Conservation (phyloP, 2,888 invertebrate genomes). For the Tetranychus piercei region DNA sequence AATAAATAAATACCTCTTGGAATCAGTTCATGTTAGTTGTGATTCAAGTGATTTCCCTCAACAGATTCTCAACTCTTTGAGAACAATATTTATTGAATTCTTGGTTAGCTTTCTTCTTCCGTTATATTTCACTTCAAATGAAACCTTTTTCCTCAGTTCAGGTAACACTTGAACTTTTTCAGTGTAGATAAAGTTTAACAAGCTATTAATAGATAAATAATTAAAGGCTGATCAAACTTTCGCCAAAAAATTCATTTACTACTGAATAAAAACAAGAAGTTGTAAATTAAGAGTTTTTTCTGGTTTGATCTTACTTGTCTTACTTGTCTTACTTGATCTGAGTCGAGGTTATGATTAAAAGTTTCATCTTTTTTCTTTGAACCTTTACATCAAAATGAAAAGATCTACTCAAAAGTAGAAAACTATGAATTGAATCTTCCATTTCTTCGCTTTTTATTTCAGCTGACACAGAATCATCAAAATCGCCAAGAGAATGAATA, state of each 20-base stretch:
- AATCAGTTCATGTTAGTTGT: background rate
- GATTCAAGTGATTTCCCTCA: background rate
- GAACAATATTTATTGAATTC: background rate
- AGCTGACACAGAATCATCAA: background rate
- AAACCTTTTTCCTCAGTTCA: background rate
- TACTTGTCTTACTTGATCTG: too few relatives aligned
- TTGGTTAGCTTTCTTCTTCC: background rate
- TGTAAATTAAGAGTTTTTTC: background rate
- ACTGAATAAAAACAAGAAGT: slow-evolving; percentile 13
- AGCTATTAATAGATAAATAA: slow-evolving; percentile 5
- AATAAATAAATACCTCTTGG: too few relatives aligned
- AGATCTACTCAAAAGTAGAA: too few relatives aligned
- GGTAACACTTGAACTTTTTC: background rate
- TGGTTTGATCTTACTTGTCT: too few relatives aligned
- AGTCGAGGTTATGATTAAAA: background rate
- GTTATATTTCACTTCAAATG: background rate
- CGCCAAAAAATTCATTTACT: slow-evolving; percentile 14
- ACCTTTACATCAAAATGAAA: background rate
- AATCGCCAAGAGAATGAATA: background rate
- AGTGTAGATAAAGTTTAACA: background rate
- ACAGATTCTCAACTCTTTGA: background rate
- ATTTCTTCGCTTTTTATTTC: background rate
- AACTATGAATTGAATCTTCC: background rate
- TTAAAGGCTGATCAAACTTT: slow-evolving; percentile 9
- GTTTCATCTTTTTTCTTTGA: too few relatives aligned